Conservation (phyloP, 1,140 invertebrate genomes). For the Apolygus lucorum region DNA sequence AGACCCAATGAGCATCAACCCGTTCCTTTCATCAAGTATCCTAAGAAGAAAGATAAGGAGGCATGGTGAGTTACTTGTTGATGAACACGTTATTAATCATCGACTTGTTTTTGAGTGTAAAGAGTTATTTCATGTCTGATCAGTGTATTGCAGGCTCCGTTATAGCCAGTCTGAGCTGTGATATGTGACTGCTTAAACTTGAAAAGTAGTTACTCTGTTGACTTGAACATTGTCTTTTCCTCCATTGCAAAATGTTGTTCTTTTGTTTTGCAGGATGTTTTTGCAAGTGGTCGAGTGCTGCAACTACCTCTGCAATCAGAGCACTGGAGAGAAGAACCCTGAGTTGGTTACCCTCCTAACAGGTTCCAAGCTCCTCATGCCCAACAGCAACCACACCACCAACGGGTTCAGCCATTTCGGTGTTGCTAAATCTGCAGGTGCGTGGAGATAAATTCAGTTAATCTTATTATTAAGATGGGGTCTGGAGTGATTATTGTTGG, state of each 20-base stretch:
- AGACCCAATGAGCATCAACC: slow-evolving; percentile 64
- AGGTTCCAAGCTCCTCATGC: slow-evolving; percentile 41
- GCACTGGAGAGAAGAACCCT: slow-evolving; percentile 42
- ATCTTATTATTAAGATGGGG: too few relatives aligned
- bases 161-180: too few relatives aligned
- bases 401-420: slow-evolving; percentile 43
- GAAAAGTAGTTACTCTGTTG: too few relatives aligned
- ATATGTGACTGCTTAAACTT: too few relatives aligned
- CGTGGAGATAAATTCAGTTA: too few relatives aligned
- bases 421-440: slow-evolving; percentile 50
- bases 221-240: too few relatives aligned
- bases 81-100: too few relatives aligned
- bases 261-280: slow-evolving; percentile 43
- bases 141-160: too few relatives aligned
- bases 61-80: slow-evolving; percentile 51
- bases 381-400: slow-evolving; percentile 32
- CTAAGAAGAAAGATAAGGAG: slow-evolving; percentile 57
- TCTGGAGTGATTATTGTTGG: too few relatives aligned
- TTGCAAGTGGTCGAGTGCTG: slow-evolving; percentile 63
- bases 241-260: too few relatives aligned
- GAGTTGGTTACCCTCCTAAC: slow-evolving; percentile 51
- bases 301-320: slow-evolving; percentile 55
- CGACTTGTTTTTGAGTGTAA: too few relatives aligned
- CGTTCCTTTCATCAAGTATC: slow-evolving; percentile 63
- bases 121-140: too few relatives aligned